Conservation (phyloP, 2,797 vertebrate genomes). For the Centropyge bicolor region DNA sequence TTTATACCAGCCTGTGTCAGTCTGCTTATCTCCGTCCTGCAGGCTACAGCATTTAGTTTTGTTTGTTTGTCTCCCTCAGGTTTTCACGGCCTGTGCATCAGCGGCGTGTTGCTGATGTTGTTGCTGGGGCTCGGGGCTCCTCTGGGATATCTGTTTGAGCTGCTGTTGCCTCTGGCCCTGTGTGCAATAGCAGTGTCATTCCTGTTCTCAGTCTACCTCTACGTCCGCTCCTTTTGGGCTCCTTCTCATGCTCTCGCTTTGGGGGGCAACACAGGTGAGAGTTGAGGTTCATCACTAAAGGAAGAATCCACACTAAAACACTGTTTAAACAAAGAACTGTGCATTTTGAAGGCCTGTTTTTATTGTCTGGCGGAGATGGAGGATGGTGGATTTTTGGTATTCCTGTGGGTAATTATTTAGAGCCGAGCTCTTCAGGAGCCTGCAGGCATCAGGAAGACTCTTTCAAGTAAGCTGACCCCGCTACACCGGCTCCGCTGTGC, state of each 20-base stretch:
- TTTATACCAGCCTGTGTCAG: slow-evolving; percentile 14
- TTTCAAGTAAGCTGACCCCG: slow-evolving; percentile 50
- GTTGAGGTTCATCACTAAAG: slow-evolving; percentile 35
- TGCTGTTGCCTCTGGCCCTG: slow-evolving; percentile 88
- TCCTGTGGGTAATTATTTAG: slow-evolving; percentile 63
- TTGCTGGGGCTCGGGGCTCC: slow-evolving; percentile 81
- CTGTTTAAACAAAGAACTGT: neutral
- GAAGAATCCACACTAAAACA: slow-evolving; percentile 24
- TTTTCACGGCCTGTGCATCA: slow-evolving; percentile 87
- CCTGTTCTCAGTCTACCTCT: slow-evolving; percentile 89
- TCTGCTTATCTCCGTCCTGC: slow-evolving; percentile 28
- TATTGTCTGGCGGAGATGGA: slow-evolving; percentile 7
- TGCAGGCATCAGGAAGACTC: slow-evolving; percentile 42
- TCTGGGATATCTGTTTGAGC: slow-evolving; percentile 85
- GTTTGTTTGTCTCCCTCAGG: slow-evolving; percentile 81
- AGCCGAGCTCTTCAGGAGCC: slow-evolving; percentile 54
- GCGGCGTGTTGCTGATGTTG: slow-evolving; percentile 78
- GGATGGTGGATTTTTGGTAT: slow-evolving; percentile 34
- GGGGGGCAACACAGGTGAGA: slow-evolving; percentile 92
- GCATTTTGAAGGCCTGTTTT: slow-evolving; percentile 12
- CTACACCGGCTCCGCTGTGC: slow-evolving; percentile 15
- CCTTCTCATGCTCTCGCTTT: slow-evolving; percentile 86
- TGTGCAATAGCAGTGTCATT: slow-evolving; percentile 83
- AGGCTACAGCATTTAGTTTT: slow-evolving; percentile 37
- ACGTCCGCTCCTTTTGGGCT: slow-evolving; percentile 87